Evolutionary conservation across 1,140 invertebrate species (phyloP).

Genomic region (Drosophila fuyamai): DNA sequence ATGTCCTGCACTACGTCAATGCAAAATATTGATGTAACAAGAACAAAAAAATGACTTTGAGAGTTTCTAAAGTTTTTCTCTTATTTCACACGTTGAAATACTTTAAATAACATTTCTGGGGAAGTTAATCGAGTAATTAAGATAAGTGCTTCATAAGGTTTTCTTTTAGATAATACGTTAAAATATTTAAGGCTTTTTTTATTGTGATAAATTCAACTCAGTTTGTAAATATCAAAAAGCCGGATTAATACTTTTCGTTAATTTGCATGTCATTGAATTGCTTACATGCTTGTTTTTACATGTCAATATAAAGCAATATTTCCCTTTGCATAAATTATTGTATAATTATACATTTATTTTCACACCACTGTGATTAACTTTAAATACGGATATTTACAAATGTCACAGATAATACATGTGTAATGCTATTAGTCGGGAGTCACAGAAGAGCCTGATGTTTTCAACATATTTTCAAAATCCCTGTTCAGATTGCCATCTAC

Average conservation of each 20-base stretch:
- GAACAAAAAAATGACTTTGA: no score
- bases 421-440: conserved; percentile 1
- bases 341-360: neutral
- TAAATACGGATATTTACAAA: neutral
- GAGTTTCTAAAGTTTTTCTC: no score
- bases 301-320: conserved; percentile 1
- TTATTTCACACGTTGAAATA: no score
- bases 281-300: conserved; percentile 9
- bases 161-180: no score
- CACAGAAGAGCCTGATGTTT: neutral
- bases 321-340: neutral
- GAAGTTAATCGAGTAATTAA: no score
- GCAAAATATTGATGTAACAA: conserved; percentile 5
- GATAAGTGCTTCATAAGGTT: no score
- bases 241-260: conserved; percentile 1
- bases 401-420: neutral
- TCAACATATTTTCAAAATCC: neutral
- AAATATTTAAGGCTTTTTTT: neutral
- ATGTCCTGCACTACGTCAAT: conserved; percentile 12
- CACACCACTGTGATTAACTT: neutral
- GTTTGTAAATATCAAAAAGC: neutral
- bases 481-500: conserved; percentile 12
- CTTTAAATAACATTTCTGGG: no score
- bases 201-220: neutral
- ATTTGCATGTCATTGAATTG: conserved; percentile 37